Evolutionary conservation across 1,140 invertebrate species (phyloP).

Genomic region (Ips nitidus): DNA sequence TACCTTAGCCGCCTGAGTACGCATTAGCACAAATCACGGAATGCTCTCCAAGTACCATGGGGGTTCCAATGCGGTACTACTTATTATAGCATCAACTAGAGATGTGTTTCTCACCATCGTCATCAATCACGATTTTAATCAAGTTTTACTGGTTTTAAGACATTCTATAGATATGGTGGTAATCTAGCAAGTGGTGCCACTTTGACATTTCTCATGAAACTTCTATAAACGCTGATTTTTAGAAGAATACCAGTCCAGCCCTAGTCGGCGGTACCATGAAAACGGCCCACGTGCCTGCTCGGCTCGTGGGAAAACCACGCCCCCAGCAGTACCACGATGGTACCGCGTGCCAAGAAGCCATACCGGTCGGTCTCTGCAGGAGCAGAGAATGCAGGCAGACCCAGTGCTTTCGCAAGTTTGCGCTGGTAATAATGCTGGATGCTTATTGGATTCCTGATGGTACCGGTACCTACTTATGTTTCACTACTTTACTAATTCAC

Average conservation of each 20-base stretch:
- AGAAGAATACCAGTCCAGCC: neutral
- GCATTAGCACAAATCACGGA: constrained; percentile 23
- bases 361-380: constrained; percentile 15
- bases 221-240: no score
- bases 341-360: constrained; percentile 27
- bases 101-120: neutral
- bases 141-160: no score
- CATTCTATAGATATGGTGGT: no score
- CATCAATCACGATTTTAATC: neutral
- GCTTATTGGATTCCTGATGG: neutral
- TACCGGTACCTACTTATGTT: neutral
- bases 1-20: constrained; percentile 19
- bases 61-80: constrained; percentile 9
- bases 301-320: constrained; percentile 31
- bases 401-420: neutral
- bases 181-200: no score
- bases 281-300: constrained; percentile 24
- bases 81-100: constrained; percentile 5
- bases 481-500: no score
- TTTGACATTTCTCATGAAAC: no score
- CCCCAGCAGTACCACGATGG: constrained; percentile 18
- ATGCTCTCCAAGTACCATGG: constrained; percentile 15
- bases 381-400: constrained; percentile 8
- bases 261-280: constrained; percentile 19
- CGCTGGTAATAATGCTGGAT: neutral